phyloP scores from a whole-genome alignment of 2,113 vertebrate species.

The human (Homo sapiens) region GRCh38 chr1:111438501-111439000 shows the following conservation, averaged over 20 bases:
- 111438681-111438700: background rate
- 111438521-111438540: background rate
- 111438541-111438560: fast-evolving
- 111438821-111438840: too few species aligned
- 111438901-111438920: slow-evolving; percentile 47
- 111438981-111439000: background rate
- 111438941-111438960: slow-evolving; percentile 22
- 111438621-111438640: background rate
- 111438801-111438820: background rate
- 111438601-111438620: background rate
- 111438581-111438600: background rate
- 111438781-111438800: background rate
- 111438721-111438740: background rate
- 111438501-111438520: background rate
- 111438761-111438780: background rate
- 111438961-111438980: background rate
- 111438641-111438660: background rate
- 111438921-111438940: background rate
- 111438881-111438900: background rate
- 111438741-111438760: background rate
- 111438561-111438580: background rate
- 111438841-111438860: background rate
- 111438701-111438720: background rate
- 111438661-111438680: background rate
- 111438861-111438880: background rate